Base-by-base conservation (phyloP, 1,140 invertebrate genomes). In the Gonatopus flavifemur region DNA sequence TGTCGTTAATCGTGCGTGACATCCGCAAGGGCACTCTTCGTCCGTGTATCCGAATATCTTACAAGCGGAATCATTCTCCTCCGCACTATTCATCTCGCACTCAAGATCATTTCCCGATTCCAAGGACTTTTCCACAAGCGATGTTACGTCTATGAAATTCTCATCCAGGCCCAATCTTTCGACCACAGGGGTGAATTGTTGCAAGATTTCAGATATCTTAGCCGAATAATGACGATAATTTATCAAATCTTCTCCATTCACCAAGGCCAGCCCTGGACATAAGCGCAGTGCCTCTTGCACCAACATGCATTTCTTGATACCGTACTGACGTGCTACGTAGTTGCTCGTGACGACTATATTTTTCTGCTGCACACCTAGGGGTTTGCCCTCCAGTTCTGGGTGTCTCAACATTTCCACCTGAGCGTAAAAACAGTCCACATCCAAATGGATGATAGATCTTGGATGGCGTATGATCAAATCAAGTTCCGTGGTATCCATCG, bases 91-190 rank as follows among this genome's bases (percentile, higher is more conserved):
- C 19, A 59, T 42, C 24, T 50, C 51, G 21, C 51, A 20, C 21
- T 58, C 62, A 25, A 51, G 43, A 18, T 67, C 57, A 30, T 47
- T 58, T 16, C 49, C 46, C 10, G 49, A 50, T 12, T 57, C 45
- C 2, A 57, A 50, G 10, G 64, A 62, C 50, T 84, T 78, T 44
- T 83, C 76, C 15, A 90, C 82, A 55, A 88, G 62, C 10, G 84
- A 79, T 48, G 87, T 86, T 47, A 90, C 84, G 78, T 91, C 89
- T 57, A 90, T 76, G 67, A 81, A 91, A 66, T 88, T 89, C 66
- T 91, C 89, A 74, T 91, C 89, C 52, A 91, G 80, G n/a, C 88
- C 88, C 33, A 91, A 75, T 61, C 87, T 84, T 70, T 91, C 89
- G 0, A 90, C 87, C 37, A 83, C 72, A 22, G 82, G 78, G 37